Base-by-base conservation (phyloP, 2,113 vertebrate species). In the Suncus etruscus region DNA sequence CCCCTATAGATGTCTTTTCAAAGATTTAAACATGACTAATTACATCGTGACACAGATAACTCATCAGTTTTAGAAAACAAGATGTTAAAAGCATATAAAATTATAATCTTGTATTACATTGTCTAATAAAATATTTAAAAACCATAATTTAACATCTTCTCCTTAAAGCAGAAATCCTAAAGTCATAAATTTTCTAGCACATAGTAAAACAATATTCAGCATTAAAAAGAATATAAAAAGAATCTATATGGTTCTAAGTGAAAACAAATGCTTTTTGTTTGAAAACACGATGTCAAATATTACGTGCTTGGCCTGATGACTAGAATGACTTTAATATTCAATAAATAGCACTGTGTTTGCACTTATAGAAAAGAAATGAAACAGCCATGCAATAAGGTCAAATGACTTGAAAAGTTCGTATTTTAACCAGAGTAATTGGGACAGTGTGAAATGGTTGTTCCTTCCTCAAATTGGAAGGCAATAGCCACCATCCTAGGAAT, bases 191-290 rank as follows among this genome's bases (percentile, higher is more conserved):
- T 87, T 82, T 84, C 31, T 70, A 90, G 45, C 0, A 25, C 75
- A 69, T 74, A 92, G 54, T 47, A 86, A 91, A 91, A 87, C 70
- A 92, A 86, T 18, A 82, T 39, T 83, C 24, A 79, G 22, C 51
- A 91, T 76, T 58, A 86, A 39, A 39, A 39, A 39, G 39, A 39
- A 31, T 79, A 24, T 87, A 81, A 50, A 18, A 15, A 90, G 16
- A 90, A 94, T 88, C 32, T 92, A 27, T 81, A 39, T 51, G 29
- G 45, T n/a, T 93, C 92, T 63, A 94, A 86, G 63, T 81, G 47
- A 31, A 93, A 27, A 86, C 22, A 86, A 95, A 87, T 91, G 66
- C 79, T 16, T 72, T 85, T 29, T 89, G 83, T 66, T 66, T 9
- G 24, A 25, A 90, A 86, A 86, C 74, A 86, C 65, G 65, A 91